Percentiles rank a stretch among this genome's conserved stretches.
phyloP scores from a whole-genome alignment of 2,888 invertebrate genomes.

The Julus scandinavius region DNA sequence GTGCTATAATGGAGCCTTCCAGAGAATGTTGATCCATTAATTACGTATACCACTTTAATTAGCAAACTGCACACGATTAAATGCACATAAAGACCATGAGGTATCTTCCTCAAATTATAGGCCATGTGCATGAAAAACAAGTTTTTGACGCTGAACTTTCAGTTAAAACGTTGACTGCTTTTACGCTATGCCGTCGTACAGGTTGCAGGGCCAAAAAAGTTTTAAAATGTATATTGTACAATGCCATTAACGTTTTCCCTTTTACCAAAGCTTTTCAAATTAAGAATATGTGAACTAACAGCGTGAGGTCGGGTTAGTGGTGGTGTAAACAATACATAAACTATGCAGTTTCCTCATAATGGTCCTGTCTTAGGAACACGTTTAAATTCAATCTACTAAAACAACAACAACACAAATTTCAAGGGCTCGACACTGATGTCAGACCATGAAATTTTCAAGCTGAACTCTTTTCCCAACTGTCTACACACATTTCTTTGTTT shows the following conservation, averaged over 20 bases:
- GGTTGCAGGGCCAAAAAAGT: background rate
- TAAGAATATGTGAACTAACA: slow-evolving; percentile 17
- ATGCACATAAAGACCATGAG: background rate
- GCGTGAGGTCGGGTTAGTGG: background rate
- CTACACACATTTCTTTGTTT: background rate
- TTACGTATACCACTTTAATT: slow-evolving; percentile 8
- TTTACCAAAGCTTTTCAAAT: background rate
- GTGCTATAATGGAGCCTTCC: background rate
- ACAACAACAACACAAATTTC: background rate
- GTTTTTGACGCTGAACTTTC: background rate
- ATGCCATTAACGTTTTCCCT: background rate
- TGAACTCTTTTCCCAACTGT: background rate
- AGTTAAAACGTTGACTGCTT: background rate
- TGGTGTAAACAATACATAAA: background rate
- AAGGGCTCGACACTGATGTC: background rate
- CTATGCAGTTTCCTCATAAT: background rate
- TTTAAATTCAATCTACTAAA: background rate
- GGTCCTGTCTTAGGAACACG: background rate
- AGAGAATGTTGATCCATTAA: slow-evolving; percentile 21
- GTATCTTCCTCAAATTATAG: slow-evolving; percentile 33
- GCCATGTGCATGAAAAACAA: slow-evolving; percentile 27
- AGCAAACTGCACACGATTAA: background rate
- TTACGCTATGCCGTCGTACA: background rate
- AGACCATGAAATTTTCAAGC: background rate
- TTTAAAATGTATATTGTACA: background rate